These are phyloP conservation scores for Drosophila seguyi DNA, from an alignment of 1,140 invertebrate genomes.

Conservation along the genomic window DNA sequence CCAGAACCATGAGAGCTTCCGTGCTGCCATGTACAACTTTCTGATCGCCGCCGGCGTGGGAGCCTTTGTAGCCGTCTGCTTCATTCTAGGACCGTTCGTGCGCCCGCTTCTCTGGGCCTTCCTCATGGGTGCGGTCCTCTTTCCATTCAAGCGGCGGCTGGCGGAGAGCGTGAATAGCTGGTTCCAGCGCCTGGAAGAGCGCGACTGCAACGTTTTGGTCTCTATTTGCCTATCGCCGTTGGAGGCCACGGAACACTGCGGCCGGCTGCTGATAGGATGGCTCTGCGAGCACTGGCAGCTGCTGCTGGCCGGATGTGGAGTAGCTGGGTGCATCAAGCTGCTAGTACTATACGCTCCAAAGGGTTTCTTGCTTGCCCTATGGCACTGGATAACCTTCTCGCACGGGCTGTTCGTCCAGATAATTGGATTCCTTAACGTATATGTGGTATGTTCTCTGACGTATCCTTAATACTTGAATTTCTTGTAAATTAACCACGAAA, in stretches of 20 bases:
- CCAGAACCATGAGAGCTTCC: conserved; percentile 87
- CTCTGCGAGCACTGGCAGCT: conserved; percentile 87
- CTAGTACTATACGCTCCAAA: conserved; percentile 87
- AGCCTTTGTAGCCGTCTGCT: conserved; percentile 91
- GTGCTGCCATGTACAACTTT: conserved; percentile 94
- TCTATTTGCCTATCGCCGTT: conserved; percentile 90
- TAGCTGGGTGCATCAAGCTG: conserved; percentile 72
- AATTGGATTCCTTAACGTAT: conserved; percentile 86
- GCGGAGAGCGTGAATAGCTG: conserved; percentile 89
- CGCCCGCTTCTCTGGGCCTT: conserved; percentile 97
- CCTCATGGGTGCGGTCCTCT: conserved; percentile 94
- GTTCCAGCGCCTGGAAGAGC: conserved; percentile 87
- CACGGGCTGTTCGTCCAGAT: conserved; percentile 84
- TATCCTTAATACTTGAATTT: background rate
- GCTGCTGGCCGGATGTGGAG: conserved; percentile 80
- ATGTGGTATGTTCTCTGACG: conserved; percentile 73
- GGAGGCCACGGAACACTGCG: conserved; percentile 88
- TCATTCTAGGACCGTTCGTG: conserved; percentile 94
- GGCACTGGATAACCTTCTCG: conserved; percentile 84
- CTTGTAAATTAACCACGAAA: background rate
- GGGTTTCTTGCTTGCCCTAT: conserved; percentile 86
- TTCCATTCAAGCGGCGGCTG: conserved; percentile 92
- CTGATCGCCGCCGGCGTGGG: conserved; percentile 90
- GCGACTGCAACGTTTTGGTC: conserved; percentile 87
- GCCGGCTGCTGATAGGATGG: conserved; percentile 89